Conservation (phyloP, 2,113 vertebrate species). For the Istiophorus platypterus region DNA sequence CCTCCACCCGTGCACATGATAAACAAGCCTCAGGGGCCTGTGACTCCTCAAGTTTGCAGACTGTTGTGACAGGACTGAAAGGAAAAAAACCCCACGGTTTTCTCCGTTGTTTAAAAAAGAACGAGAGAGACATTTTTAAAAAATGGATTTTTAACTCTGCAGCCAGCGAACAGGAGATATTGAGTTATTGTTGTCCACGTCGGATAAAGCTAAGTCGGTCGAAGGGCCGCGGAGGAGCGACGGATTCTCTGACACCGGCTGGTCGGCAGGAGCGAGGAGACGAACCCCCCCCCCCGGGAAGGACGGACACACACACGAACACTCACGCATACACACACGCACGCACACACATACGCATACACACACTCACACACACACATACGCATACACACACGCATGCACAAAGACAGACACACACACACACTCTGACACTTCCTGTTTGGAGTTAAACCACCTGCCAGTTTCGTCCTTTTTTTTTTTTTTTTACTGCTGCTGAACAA, state of each 20-base stretch:
- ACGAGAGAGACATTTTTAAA: no score
- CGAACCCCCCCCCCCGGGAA: background rate
- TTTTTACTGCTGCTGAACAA: background rate
- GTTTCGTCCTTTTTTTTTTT: no score
- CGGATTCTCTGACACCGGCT: no score
- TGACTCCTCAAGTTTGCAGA: background rate
- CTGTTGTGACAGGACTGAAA: background rate
- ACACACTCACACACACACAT: no score
- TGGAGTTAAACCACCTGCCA: conserved; percentile 1
- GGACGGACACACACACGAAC: no score
- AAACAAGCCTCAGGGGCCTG: background rate
- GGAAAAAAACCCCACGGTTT: no score
- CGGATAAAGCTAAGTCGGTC: background rate
- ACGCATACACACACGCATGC: no score
- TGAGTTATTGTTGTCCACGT: background rate
- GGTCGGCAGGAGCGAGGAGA: background rate
- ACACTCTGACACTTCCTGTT: conserved; percentile 27
- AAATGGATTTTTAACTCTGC: conserved; percentile 11
- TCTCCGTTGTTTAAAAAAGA: no score
- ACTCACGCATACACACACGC: no score
- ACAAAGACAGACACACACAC: no score
- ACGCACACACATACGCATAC: no score
- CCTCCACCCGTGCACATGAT: background rate
- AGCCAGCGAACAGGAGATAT: background rate
- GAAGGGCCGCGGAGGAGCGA: background rate